Base-by-base conservation (phyloP, 2,797 vertebrate species). In the Centroberyx gerrardi region DNA sequence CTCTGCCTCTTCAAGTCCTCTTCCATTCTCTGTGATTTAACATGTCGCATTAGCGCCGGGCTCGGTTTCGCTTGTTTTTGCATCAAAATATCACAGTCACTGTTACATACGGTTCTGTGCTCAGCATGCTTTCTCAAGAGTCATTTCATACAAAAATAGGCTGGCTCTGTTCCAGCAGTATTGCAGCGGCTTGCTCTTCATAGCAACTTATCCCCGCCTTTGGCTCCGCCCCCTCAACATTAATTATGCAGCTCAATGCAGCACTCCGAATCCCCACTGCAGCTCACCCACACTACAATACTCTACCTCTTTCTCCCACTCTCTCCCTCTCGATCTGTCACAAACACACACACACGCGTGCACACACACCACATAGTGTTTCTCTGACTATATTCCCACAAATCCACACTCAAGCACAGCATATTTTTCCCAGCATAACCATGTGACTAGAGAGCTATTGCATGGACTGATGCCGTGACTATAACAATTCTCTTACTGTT, bases 201-300 rank as follows among this genome's bases (percentile, higher is more conserved):
- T 28, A 62, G 76, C 63, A 75, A 78, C 54, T 85, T 90, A 80
- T 88, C 89, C 56, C 90, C 86, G 63, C 92, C 93, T 90, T 70
- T 86, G 59, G 91, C 90, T 90, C 94, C 93, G 68, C 93, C 94
- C 90, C 81, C 90, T 87, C 76, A 68, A 90, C 91, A 95, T 95
- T 94, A 95, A 95, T 95, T 95, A 95, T 95, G 94, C 94, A 95
- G 93, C 94, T 94, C 93, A 95, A 94, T 95, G 95, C 95, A 95
- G 94, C 93, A 95, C 92, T 95, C 92, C 54, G 85, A 92, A 82
- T 87, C 90, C 87, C 80, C 80, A 78, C 92, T 93, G 93, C 92
- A 93, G 91, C 90, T 92, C 91, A 90, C 83, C 85, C 87, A 90
- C 90, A 85, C 90, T 84, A 88, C 87, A 87, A 88, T 80, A 72